Evolutionary conservation across 2,888 invertebrate genomes (phyloP), one percentile per base, ranked within the genome.

Genomic region (Therioaphis trifolii): DNA sequence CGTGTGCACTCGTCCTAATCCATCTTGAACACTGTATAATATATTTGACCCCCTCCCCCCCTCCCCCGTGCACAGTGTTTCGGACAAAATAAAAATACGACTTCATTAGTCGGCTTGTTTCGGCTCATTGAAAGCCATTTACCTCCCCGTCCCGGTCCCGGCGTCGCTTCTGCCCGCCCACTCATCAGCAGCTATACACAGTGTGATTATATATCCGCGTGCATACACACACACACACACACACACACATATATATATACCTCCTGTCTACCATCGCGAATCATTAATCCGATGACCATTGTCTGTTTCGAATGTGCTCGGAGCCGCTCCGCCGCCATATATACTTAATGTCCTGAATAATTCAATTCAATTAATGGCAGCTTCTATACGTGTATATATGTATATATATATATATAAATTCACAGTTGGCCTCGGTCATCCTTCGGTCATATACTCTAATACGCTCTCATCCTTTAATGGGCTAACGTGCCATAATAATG

Each of bases 271-370:
- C 61, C 61, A 76, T 15, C 24, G 66, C 49, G 24, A 72, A 80
- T 72, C 71, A 71, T 72, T 80, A 80, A 69, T 71, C 69, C 55
- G 55, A 71, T 72, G 80, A 72, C 80, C 72, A 80, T 80, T 80
- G 72, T 80, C 71, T 61, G 71, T 61, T 72, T 0, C 71, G 46
- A 71, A 78, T 66, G 77, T 78, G 77, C 63, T 58, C 49, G 4
- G 55, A 75, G 61, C 69, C 43, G 69, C 69, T 11, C 21, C 58
- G 14, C 46, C 29, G 29, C 63, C 61, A 24, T 46, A 76, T 66
- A 52, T 63, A 80, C 80, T 80, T 80, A 80, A 80, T 72, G 80
- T 72, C 72, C 80, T 72, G 80, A 80, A 80, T 80, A 72, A 80
- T 80, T 80, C 80, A 80, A 80, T 80, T 71, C 71, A 61, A 80